These are phyloP conservation scores for Carabus problematicus DNA, from an alignment of 2,888 invertebrate species.

Conservation along the genomic window DNA sequence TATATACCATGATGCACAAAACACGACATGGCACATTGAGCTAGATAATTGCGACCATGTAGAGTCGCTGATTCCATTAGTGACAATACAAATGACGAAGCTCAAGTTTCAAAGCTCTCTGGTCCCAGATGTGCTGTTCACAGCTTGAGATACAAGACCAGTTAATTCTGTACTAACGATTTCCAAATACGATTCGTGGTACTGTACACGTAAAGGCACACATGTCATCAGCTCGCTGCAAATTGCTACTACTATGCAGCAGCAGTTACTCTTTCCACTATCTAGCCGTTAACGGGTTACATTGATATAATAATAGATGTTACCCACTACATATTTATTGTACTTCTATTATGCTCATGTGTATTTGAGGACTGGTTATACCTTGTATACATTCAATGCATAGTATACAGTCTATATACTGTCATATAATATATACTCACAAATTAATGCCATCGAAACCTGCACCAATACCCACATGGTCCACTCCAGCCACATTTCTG, in stretches of 20 bases:
- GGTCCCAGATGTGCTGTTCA: constrained; percentile 30
- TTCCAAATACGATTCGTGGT: no score
- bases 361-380: no score
- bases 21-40: no score
- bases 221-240: constrained; percentile 1
- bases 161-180: not conserved
- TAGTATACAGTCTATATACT: no score
- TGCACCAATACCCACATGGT: constrained; percentile 66
- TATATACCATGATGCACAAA: no score
- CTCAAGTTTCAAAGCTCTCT: constrained; percentile 20
- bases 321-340: no score
- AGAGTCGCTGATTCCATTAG: constrained; percentile 21
- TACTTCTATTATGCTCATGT: no score
- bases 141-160: constrained; percentile 30
- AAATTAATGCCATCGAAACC: constrained; percentile 61
- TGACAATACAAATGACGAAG: constrained; percentile 21
- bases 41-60: constrained; percentile 17
- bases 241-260: not conserved
- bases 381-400: no score
- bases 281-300: no score
- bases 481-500: constrained; percentile 63
- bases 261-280: no score
- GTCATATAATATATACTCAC: not conserved
- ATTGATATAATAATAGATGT: no score
- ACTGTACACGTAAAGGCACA: not conserved